phyloP scores from a whole-genome alignment of 2,797 vertebrate genomes.

The Etheostoma perlongum region DNA sequence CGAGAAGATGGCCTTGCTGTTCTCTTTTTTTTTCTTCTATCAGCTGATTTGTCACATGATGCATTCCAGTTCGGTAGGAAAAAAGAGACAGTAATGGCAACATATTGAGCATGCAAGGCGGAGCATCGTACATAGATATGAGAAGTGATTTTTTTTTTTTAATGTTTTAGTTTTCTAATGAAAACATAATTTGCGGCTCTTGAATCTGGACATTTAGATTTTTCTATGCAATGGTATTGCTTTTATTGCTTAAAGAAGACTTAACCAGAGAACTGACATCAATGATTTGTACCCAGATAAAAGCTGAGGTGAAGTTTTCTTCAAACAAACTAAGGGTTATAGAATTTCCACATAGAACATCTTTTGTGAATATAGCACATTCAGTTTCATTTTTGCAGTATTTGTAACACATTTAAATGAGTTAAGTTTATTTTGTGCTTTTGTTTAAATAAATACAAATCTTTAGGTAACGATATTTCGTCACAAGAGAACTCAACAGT shows the following conservation, averaged over 20 bases:
- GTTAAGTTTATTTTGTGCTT: not conserved
- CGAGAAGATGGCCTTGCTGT: slow-evolving; percentile 30
- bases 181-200: not conserved
- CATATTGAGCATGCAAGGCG: no score
- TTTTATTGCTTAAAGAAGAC: not conserved
- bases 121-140: not conserved
- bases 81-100: not conserved
- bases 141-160: not conserved
- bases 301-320: not conserved
- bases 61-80: slow-evolving; percentile 9
- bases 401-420: not conserved
- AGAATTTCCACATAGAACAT: not conserved
- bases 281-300: not conserved
- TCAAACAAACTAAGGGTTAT: not conserved
- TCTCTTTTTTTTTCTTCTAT: slow-evolving; percentile 18
- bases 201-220: not conserved
- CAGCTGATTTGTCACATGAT: slow-evolving; percentile 55
- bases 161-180: not conserved
- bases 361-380: no score
- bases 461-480: no score
- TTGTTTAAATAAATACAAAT: not conserved
- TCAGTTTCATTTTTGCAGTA: not conserved
- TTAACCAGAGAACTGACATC: not conserved
- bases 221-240: not conserved
- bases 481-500: no score